A percentile compares a stretch with the other conserved stretches of the same genome.
phyloP scores from a whole-genome alignment of 1,140 invertebrate genomes.

The Bombus picipes region DNA sequence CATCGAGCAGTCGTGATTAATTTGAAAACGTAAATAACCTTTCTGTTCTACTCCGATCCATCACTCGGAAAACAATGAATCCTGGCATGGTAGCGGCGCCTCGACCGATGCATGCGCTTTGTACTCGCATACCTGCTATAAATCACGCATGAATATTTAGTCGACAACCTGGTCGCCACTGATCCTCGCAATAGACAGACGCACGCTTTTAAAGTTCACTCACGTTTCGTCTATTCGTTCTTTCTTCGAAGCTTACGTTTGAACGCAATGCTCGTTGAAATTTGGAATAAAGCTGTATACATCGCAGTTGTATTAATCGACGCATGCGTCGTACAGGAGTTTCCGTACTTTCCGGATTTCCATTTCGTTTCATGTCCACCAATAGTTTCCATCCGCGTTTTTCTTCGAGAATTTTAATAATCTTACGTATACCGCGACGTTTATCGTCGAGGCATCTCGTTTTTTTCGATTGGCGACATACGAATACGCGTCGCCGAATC shows the following conservation, averaged over 20 bases:
- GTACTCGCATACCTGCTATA: slow-evolving; percentile 42
- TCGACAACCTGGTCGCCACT: slow-evolving; percentile 41
- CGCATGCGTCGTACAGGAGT: neutral
- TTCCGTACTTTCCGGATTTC: neutral
- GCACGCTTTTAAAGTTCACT: neutral
- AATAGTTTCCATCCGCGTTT: neutral
- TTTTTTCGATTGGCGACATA: too few relatives aligned
- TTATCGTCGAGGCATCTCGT: too few relatives aligned
- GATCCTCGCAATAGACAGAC: slow-evolving; percentile 12
- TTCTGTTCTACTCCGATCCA: slow-evolving; percentile 56
- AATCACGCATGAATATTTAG: slow-evolving; percentile 68
- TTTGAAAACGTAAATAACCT: slow-evolving; percentile 67
- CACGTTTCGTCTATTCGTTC: too few relatives aligned
- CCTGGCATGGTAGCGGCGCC: slow-evolving; percentile 30
- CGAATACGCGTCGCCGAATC: too few relatives aligned
- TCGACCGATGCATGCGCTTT: slow-evolving; percentile 30
- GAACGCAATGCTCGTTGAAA: neutral
- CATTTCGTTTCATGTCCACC: neutral
- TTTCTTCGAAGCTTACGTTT: neutral
- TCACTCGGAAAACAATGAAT: slow-evolving; percentile 47
- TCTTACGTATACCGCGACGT: too few relatives aligned
- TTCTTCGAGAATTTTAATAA: neutral
- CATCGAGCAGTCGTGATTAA: slow-evolving; percentile 60
- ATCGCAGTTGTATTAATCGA: too few relatives aligned
- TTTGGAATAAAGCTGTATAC: too few relatives aligned